Evolutionary conservation across 1,140 invertebrate species (phyloP).

Genomic region (Andricus grossulariae): DNA sequence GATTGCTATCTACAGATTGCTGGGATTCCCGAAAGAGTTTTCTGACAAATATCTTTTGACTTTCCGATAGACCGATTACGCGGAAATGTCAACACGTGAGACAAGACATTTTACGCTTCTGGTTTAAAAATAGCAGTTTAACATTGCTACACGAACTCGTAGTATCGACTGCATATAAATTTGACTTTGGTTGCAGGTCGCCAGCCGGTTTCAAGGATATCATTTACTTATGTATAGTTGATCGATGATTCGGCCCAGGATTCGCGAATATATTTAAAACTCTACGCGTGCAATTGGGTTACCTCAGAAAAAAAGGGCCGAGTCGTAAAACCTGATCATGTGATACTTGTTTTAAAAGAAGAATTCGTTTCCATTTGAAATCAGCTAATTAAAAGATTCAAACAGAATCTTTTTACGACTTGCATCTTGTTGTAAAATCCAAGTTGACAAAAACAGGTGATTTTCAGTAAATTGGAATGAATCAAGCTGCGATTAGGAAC

Average conservation of each 20-base stretch:
- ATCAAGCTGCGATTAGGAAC: not conserved
- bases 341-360: too few species aligned
- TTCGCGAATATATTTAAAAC: not conserved
- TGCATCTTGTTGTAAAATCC: not conserved
- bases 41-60: too few species aligned
- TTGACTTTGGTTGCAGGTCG: constrained; percentile 52
- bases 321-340: not conserved
- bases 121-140: constrained; percentile 51
- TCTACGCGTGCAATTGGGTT: not conserved
- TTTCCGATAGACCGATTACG: too few species aligned
- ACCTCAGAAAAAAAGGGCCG: not conserved
- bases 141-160: constrained; percentile 36
- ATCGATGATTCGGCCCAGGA: constrained; percentile 25
- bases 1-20: too few species aligned
- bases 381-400: too few species aligned
- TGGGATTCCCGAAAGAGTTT: too few species aligned
- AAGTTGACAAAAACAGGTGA: constrained; percentile 13
- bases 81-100: too few species aligned
- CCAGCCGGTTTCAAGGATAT: constrained; percentile 62
- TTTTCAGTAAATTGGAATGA: constrained; percentile 15
- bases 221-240: not conserved
- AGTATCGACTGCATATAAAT: constrained; percentile 59
- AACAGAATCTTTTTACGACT: too few species aligned
- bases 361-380: too few species aligned
- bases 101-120: not conserved